Percentiles rank a stretch among this genome's conserved stretches.
Evolutionary conservation across 2,888 invertebrate genomes (phyloP).

Genomic region (Drosophila neonasuta): DNA sequence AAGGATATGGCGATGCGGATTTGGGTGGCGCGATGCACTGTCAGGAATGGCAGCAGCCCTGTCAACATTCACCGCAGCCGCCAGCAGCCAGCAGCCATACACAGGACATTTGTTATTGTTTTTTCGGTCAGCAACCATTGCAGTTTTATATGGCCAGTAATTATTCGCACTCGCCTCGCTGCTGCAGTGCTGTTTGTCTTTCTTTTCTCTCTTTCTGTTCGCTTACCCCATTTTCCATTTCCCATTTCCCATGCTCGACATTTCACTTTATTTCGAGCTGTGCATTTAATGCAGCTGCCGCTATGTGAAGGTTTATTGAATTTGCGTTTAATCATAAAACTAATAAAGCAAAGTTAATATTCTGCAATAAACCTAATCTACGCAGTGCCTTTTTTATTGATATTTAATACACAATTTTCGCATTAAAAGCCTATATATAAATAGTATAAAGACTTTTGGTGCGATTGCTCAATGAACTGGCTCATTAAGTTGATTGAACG

Average conservation of each 20-base stretch:
- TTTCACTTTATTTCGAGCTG: constrained; percentile 34
- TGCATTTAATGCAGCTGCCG: constrained; percentile 44
- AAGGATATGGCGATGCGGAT: background rate
- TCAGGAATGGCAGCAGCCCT: constrained; percentile 38
- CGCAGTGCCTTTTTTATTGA: background rate
- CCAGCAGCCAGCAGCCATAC: constrained; percentile 32
- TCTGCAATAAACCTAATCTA: background rate
- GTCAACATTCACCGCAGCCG: constrained; percentile 75
- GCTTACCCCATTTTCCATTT: background rate
- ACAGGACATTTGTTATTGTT: constrained; percentile 73
- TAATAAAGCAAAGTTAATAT: background rate
- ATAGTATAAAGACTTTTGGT: constrained; percentile 18
- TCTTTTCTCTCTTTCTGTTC: constrained; percentile 4
- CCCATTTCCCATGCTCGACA: constrained; percentile 4
- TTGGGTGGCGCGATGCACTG: constrained; percentile 9
- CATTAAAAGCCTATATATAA: constrained; percentile 15
- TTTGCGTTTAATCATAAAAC: constrained; percentile 3
- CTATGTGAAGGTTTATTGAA: background rate
- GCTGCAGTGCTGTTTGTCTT: constrained; percentile 30
- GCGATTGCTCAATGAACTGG: constrained; percentile 56
- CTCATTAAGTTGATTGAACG: constrained; percentile 76
- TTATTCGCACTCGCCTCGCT: constrained; percentile 72
- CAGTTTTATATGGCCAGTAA: constrained; percentile 73
- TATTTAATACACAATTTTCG: constrained; percentile 7
- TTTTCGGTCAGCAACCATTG: constrained; percentile 65